These are phyloP conservation scores for Saccostrea cuccullata DNA, from an alignment of 1,140 invertebrate species.

Conservation along the genomic window DNA sequence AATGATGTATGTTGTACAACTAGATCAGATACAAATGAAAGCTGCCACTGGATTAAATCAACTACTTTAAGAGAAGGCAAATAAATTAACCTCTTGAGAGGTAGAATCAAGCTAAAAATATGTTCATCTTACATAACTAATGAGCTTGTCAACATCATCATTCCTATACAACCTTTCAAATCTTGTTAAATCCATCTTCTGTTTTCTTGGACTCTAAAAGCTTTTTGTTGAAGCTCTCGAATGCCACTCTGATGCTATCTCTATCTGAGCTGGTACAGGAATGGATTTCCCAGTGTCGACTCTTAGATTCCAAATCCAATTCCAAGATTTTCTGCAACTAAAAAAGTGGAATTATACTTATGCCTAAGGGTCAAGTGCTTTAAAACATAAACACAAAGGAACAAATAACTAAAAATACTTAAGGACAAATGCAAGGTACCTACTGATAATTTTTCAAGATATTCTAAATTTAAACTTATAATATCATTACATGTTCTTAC, in stretches of 20 bases:
- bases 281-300: slow-evolving; percentile 64
- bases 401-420: too few species aligned
- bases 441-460: too few species aligned
- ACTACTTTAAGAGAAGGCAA: neutral
- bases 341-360: slow-evolving; percentile 22
- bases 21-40: neutral
- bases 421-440: too few species aligned
- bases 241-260: slow-evolving; percentile 60
- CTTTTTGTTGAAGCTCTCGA: slow-evolving; percentile 64
- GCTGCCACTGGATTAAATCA: neutral
- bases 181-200: slow-evolving; percentile 46
- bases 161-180: neutral
- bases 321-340: slow-evolving; percentile 66
- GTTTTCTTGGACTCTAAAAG: slow-evolving; percentile 55
- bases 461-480: too few species aligned
- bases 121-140: neutral
- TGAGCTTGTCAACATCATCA: neutral
- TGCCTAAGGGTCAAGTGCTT: too few species aligned
- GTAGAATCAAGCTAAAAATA: neutral
- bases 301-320: slow-evolving; percentile 55
- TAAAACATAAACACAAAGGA: too few species aligned
- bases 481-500: too few species aligned
- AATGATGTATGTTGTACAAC: neutral
- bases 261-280: slow-evolving; percentile 63
- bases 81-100: too few species aligned